A percentile compares a stretch with the other conserved stretches of the same genome.
These are phyloP conservation scores for Cheumatopsyche charites DNA, from an alignment of 1,140 invertebrate species.

Conservation along the genomic window DNA sequence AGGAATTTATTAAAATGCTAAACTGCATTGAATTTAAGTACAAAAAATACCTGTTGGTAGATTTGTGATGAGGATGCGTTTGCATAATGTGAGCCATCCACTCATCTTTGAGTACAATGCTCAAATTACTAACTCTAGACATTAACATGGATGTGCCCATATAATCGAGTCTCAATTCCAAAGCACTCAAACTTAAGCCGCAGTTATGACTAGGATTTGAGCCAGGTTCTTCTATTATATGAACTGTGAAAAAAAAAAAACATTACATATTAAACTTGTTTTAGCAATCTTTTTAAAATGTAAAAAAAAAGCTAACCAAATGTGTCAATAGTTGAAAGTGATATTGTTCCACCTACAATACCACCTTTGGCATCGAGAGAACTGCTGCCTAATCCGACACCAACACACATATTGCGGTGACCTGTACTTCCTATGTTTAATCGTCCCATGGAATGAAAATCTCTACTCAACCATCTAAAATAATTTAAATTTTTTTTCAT, in stretches of 20 bases:
- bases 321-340: conserved; percentile 87
- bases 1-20: neutral
- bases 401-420: conserved; percentile 91
- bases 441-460: conserved; percentile 87
- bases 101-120: conserved; percentile 80
- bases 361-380: conserved; percentile 93
- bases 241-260: conserved; percentile 62
- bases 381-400: conserved; percentile 86
- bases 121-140: conserved; percentile 83
- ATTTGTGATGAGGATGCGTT: conserved; percentile 43
- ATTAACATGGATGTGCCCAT: conserved; percentile 95
- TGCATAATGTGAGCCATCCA: conserved; percentile 64
- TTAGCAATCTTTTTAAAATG: neutral
- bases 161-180: conserved; percentile 92
- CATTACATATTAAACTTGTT: conserved; percentile 5
- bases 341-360: conserved; percentile 93
- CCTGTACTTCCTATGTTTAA: conserved; percentile 93
- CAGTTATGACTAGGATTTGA: conserved; percentile 88
- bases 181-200: conserved; percentile 81
- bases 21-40: neutral
- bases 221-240: conserved; percentile 87
- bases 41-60: conserved; percentile 42
- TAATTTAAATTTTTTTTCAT: conserved; percentile 19
- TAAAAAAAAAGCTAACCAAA: conserved; percentile 72
- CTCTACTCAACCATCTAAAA: conserved; percentile 86